These are phyloP conservation scores for Pemphigus obesinymphae DNA, from an alignment of 1,140 invertebrate genomes.

Conservation along the genomic window DNA sequence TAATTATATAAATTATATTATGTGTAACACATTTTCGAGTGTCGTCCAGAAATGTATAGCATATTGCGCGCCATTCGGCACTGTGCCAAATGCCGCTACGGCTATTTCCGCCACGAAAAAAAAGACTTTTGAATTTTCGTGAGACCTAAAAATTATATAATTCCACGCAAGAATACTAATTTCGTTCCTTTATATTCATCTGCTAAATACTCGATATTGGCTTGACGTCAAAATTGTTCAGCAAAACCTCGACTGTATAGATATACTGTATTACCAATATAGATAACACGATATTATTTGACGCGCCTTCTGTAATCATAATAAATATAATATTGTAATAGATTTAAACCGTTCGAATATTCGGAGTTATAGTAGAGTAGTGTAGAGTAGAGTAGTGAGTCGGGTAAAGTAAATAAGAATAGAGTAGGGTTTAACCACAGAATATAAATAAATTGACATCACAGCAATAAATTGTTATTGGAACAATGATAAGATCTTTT, in stretches of 20 bases:
- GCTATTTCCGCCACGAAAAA: not conserved
- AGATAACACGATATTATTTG: not conserved
- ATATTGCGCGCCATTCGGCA: not conserved
- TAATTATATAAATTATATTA: too few species aligned
- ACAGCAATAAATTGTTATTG: too few species aligned
- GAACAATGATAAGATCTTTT: too few species aligned
- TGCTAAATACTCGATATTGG: not conserved
- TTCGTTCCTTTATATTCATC: not conserved
- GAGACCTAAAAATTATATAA: not conserved
- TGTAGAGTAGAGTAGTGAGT: too few species aligned
- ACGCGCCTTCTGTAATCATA: not conserved
- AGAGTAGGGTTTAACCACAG: too few species aligned
- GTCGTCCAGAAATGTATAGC: not conserved
- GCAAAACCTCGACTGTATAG: not conserved
- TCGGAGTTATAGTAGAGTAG: too few species aligned
- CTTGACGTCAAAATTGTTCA: not conserved
- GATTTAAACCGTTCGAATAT: too few species aligned
- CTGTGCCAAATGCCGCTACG: not conserved
- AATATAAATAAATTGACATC: too few species aligned
- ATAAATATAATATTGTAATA: too few species aligned
- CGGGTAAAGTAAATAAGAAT: too few species aligned
- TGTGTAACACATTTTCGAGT: not conserved
- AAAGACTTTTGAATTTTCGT: constrained; percentile 1
- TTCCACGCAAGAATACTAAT: not conserved
- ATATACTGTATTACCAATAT: too few species aligned